phyloP scores from a whole-genome alignment of 1,140 invertebrate genomes.

The Drosophila paulistorum region DNA sequence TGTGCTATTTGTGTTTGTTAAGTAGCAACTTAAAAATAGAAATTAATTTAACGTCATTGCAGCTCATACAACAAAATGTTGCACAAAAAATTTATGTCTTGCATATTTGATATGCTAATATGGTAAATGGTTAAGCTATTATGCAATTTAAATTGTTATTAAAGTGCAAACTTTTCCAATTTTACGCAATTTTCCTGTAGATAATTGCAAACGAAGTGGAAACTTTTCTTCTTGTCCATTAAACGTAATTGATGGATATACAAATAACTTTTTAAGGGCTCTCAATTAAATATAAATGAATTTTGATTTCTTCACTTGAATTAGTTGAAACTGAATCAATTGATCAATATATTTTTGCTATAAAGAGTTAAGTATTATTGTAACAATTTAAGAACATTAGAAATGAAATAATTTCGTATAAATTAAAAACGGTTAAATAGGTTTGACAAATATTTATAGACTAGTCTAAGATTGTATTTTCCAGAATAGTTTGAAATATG shows the following conservation, averaged over 20 bases:
- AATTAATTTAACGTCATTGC: conserved; percentile 68
- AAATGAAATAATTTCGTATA: no score
- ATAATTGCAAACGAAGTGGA: conserved; percentile 3
- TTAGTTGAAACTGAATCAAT: not conserved
- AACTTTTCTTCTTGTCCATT: not conserved
- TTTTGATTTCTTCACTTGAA: not conserved
- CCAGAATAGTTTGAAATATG: no score
- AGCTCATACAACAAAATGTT: conserved; percentile 14
- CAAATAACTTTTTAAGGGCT: conserved; percentile 1
- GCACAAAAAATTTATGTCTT: conserved; percentile 22
- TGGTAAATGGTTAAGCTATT: conserved; percentile 48
- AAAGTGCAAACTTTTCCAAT: conserved; percentile 24
- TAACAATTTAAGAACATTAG: no score
- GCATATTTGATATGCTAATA: conserved; percentile 59
- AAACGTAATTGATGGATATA: conserved; percentile 1
- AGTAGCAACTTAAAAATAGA: conserved; percentile 32
- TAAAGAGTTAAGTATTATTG: no score
- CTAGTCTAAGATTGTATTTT: no score
- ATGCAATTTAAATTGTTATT: conserved; percentile 31
- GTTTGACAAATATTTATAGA: no score
- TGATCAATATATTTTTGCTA: not conserved
- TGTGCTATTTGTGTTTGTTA: conserved; percentile 35
- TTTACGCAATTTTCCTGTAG: not conserved
- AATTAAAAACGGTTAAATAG: no score
- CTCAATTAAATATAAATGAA: not conserved